These are phyloP conservation scores for Pachycephus smyrnensis DNA, from an alignment of 2,888 invertebrate species.

Conservation along the genomic window DNA sequence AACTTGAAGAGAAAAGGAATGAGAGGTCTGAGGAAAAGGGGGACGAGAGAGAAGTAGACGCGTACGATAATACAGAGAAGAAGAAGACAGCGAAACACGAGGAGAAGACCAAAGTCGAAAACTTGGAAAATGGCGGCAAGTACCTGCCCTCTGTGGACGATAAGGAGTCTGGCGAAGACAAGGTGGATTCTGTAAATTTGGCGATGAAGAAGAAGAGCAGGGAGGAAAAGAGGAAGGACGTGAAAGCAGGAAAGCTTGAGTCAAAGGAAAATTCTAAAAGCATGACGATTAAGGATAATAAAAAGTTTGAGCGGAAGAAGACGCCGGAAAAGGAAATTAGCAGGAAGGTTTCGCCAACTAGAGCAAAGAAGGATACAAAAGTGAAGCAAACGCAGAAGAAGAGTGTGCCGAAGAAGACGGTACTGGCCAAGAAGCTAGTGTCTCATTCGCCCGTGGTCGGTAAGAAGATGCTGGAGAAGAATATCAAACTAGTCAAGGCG, in stretches of 20 bases:
- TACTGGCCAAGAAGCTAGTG: constrained; percentile 51
- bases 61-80: constrained; percentile 28
- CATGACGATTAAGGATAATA: constrained; percentile 49
- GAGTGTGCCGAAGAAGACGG: constrained; percentile 48
- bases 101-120: constrained; percentile 41
- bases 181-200: constrained; percentile 30
- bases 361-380: constrained; percentile 29
- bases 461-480: constrained; percentile 59
- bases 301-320: constrained; percentile 57
- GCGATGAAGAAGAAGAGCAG: constrained; percentile 50
- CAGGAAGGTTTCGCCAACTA: constrained; percentile 32
- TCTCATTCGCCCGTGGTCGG: constrained; percentile 47
- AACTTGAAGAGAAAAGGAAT: constrained; percentile 34
- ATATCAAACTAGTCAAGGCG: constrained; percentile 59
- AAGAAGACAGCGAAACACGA: constrained; percentile 48
- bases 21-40: constrained; percentile 47
- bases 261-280: constrained; percentile 50
- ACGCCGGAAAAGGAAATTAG: constrained; percentile 47
- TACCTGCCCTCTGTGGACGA: constrained; percentile 16
- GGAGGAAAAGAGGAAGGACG: constrained; percentile 58
- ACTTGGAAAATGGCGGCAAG: neutral
- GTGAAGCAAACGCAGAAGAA: constrained; percentile 45
- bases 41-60: constrained; percentile 2
- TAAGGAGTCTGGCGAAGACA: constrained; percentile 32
- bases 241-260: constrained; percentile 50